Conservation (phyloP, 2,113 vertebrate species). For the Centropus bengalensis region DNA sequence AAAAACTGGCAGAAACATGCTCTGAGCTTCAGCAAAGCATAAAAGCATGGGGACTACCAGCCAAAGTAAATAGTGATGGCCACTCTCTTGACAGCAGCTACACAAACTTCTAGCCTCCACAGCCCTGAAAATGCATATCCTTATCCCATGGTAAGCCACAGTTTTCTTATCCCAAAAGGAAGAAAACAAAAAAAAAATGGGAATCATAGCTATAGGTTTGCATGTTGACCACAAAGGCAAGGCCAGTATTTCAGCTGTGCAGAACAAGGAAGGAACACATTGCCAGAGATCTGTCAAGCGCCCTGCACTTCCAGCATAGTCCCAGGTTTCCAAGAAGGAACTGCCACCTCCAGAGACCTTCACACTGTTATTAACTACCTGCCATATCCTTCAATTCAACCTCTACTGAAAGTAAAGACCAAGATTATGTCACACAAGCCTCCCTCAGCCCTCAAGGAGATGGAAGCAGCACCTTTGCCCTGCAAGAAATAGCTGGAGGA, state of each 20-base stretch:
- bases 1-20: neutral
- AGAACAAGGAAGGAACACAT: accelerated
- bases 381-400: neutral
- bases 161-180: neutral
- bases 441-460: neutral
- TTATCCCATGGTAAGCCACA: neutral
- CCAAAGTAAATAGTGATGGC: neutral
- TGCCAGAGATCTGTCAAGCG: neutral
- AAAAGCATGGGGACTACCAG: neutral
- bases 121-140: neutral
- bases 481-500: neutral
- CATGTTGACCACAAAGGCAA: neutral
- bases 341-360: neutral
- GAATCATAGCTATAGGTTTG: neutral
- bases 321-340: neutral
- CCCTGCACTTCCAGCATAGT: neutral
- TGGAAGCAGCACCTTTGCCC: neutral
- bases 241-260: neutral
- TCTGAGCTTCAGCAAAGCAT: neutral
- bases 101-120: neutral
- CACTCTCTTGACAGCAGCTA: neutral
- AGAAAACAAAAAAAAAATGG: neutral
- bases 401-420: neutral
- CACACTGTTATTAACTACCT: neutral
- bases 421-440: neutral